A percentile compares a stretch with the other conserved stretches of the same genome.
phyloP scores from a whole-genome alignment of 1,140 invertebrate genomes.

The Magallana gigas region DNA sequence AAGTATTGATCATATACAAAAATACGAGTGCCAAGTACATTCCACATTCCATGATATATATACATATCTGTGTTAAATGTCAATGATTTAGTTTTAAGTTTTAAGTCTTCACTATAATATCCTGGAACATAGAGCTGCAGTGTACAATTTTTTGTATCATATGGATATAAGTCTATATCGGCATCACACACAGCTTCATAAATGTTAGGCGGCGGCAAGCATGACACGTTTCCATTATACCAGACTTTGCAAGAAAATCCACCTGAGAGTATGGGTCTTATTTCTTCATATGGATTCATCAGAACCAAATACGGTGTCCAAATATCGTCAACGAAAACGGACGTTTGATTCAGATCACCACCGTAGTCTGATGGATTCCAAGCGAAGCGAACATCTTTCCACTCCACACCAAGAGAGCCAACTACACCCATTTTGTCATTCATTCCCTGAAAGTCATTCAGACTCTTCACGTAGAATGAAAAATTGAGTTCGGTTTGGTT shows the following conservation, averaged over 20 bases:
- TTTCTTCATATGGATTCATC: slow-evolving; percentile 1
- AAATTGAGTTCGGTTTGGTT: not conserved
- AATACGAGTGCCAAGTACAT: slow-evolving; percentile 4
- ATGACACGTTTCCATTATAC: slow-evolving; percentile 33
- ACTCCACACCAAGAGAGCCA: not conserved
- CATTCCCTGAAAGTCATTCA: not conserved
- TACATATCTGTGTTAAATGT: slow-evolving; percentile 81
- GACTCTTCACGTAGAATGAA: not conserved
- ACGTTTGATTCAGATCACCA: not conserved
- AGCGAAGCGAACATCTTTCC: slow-evolving; percentile 9
- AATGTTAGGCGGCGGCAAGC: slow-evolving; percentile 33
- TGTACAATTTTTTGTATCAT: slow-evolving; percentile 84
- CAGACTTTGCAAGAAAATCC: not conserved
- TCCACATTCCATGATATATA: slow-evolving; percentile 82
- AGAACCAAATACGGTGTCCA: slow-evolving; percentile 21
- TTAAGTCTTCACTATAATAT: slow-evolving; percentile 67
- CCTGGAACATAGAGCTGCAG: slow-evolving; percentile 74
- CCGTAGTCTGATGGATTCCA: not conserved
- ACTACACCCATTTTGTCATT: not conserved
- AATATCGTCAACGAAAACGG: not conserved
- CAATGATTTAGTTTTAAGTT: slow-evolving; percentile 80
- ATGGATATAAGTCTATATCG: slow-evolving; percentile 88
- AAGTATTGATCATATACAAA: not conserved
- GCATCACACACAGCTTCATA: slow-evolving; percentile 89
- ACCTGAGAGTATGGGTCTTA: not conserved